Conservation (phyloP, 1,140 invertebrate genomes). For the Sitodiplosis mosellana region DNA sequence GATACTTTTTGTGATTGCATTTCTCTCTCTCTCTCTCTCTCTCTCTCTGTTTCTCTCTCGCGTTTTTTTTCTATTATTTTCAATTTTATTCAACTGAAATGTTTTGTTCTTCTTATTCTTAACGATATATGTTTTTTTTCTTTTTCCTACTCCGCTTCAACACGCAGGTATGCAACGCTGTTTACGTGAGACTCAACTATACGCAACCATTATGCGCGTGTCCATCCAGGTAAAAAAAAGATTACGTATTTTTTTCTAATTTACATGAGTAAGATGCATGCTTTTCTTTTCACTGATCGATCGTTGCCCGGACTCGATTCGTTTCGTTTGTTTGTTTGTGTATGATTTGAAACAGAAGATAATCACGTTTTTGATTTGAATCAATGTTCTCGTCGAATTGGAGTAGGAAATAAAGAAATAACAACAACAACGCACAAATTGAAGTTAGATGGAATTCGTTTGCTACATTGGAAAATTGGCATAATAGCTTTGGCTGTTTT, state of each 20-base stretch:
- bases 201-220: constrained; percentile 84
- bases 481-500: too few relatives aligned
- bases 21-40: too few relatives aligned
- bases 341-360: constrained; percentile 1
- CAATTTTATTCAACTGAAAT: too few relatives aligned
- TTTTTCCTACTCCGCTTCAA: neutral
- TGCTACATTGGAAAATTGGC: too few relatives aligned
- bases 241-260: neutral
- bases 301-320: neutral
- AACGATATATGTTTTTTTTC: too few relatives aligned
- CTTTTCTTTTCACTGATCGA: neutral
- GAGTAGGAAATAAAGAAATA: neutral
- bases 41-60: too few relatives aligned
- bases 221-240: constrained; percentile 36
- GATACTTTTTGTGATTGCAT: too few relatives aligned
- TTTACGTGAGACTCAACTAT: constrained; percentile 79
- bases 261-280: neutral
- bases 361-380: constrained; percentile 5
- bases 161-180: constrained; percentile 71
- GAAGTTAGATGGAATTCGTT: too few relatives aligned
- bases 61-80: too few relatives aligned
- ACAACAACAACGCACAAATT: too few relatives aligned
- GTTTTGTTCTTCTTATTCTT: too few relatives aligned
- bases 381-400: neutral
- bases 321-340: neutral